phyloP scores from a whole-genome alignment of 1,140 invertebrate genomes.

The Eumaeus atala region DNA sequence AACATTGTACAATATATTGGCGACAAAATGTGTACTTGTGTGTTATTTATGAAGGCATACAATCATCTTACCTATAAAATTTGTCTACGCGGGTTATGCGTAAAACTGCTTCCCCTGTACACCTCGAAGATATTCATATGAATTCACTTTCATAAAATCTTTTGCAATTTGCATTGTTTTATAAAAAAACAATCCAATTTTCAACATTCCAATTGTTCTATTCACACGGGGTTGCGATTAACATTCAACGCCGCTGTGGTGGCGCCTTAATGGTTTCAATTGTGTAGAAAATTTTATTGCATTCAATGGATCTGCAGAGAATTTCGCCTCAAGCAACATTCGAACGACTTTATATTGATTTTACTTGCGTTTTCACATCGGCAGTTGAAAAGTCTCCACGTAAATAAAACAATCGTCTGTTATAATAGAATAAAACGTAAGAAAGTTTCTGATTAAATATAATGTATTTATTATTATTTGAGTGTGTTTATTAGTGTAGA shows the following conservation, averaged over 20 bases:
- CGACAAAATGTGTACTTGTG: too few species aligned
- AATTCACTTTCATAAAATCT: background rate
- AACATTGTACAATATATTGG: too few species aligned
- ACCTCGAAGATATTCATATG: too few species aligned
- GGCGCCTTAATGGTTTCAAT: slow-evolving; percentile 64
- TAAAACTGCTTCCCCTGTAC: too few species aligned
- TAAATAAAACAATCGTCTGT: background rate
- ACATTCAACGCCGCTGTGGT: slow-evolving; percentile 47
- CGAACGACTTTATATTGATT: slow-evolving; percentile 16
- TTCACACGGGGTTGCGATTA: slow-evolving; percentile 59
- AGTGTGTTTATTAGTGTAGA: too few species aligned
- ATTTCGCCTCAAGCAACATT: slow-evolving; percentile 35
- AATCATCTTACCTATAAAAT: too few species aligned
- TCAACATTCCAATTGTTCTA: slow-evolving; percentile 54
- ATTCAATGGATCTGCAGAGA: slow-evolving; percentile 53
- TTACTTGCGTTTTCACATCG: slow-evolving; percentile 4
- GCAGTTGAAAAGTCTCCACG: background rate
- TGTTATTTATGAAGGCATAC: too few species aligned
- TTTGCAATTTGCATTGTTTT: slow-evolving; percentile 10
- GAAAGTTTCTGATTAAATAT: too few species aligned
- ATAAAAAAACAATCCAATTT: slow-evolving; percentile 29
- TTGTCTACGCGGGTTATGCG: too few species aligned
- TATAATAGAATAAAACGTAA: background rate
- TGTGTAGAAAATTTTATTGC: slow-evolving; percentile 69
- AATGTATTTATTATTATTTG: too few species aligned